phyloP scores from a whole-genome alignment of 2,113 vertebrate species.

The Psettodes erumei region DNA sequence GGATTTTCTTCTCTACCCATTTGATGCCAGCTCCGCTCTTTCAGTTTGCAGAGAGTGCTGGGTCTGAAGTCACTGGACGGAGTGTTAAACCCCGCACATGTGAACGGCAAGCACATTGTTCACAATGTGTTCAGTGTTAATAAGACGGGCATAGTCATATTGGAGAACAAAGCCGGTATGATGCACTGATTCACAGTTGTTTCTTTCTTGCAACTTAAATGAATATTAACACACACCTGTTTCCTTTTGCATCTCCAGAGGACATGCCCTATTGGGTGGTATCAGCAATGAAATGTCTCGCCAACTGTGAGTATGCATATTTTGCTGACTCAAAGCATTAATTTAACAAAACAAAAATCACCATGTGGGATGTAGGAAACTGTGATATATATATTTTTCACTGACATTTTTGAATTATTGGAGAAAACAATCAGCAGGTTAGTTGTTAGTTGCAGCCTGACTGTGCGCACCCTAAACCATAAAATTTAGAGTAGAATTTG shows the following conservation, averaged over 20 bases:
- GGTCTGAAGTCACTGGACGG: conserved; percentile 72
- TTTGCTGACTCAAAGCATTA: not conserved
- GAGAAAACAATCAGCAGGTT: not conserved
- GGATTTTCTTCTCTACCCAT: not conserved
- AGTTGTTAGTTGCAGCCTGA: not conserved
- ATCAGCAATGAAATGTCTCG: conserved; percentile 78
- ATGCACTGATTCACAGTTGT: not conserved
- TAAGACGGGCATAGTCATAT: conserved; percentile 71
- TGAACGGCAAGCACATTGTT: conserved; percentile 74
- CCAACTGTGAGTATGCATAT: conserved; percentile 70
- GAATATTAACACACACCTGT: not conserved
- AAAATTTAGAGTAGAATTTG: not conserved
- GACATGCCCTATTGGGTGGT: conserved; percentile 79
- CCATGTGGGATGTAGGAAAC: no score
- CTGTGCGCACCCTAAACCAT: not conserved
- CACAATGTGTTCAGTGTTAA: conserved; percentile 76
- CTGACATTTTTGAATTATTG: no score
- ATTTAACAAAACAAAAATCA: not conserved
- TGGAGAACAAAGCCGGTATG: conserved; percentile 77
- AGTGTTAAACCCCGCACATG: conserved; percentile 58
- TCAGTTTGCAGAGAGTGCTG: conserved; percentile 71
- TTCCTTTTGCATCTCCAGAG: conserved; percentile 51
- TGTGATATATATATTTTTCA: no score
- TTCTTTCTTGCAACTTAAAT: not conserved
- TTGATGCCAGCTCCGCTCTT: conserved; percentile 15